Evolutionary conservation across 2,888 invertebrate species (phyloP), one percentile per base, ranked within the genome.

Genomic region (Syritta pipiens): DNA sequence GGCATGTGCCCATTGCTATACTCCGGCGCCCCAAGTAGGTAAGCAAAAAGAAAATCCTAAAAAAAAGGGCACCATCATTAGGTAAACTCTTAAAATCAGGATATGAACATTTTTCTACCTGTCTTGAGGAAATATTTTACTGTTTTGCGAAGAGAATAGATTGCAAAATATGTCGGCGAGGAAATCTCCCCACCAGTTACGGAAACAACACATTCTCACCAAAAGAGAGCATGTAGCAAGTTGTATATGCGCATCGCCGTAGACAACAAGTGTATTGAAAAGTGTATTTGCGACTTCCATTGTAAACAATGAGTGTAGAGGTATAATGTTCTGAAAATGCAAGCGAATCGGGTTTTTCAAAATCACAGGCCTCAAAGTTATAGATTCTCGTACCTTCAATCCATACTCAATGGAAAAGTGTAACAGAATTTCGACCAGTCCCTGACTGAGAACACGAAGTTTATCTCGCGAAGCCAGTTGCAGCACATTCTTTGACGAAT

Each of bases 111-210:
- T n/a, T n/a, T 2, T 17, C 9, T 86, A 95, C 95, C 96, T 93
- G 89, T 97, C 96, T 84, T 96, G 94, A 9, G 97, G 95, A 82
- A 95, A 94, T 49, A 95, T 93, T 83, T 93, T 92, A 20, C 93
- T 93, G 83, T 95, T 94, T 42, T 93, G 92, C 0, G 94, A 93
- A 0, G 94, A 93, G 87, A 96, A 97, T 84, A 96, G 92, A 77
- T 91, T 91, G 17, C 93, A 92, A 65, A 97, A 91, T 20, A 94
- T 94, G 84, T 94, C 93, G 0, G 96, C 95, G n/a, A 97, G 90
- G 85, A 95, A 96, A 82, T 93, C 92, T 37, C 97, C 97, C 97
- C 97, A 97, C 95, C 96, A 97, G 6, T 91, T 90, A 85, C 93
- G 93, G 63, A 92, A 90, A 85, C 94, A 94, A 44, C 90, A 90